Base-by-base conservation (phyloP, 2,113 vertebrate species). In the Meleagris gallopavo region DNA sequence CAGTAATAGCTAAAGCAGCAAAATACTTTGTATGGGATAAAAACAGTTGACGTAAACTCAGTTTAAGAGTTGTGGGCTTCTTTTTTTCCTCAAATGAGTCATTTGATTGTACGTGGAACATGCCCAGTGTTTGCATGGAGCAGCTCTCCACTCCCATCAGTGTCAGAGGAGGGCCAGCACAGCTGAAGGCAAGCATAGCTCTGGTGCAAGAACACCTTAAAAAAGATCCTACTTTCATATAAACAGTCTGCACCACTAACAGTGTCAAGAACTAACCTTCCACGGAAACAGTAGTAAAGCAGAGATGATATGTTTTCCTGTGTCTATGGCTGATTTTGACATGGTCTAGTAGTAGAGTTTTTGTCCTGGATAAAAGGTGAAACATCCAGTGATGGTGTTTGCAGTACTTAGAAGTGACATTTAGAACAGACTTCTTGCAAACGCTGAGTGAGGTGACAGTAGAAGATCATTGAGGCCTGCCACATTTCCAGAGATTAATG, bases 1-100 rank as follows among this genome's bases (percentile, higher is more conserved):
- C 41, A 75, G 73, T 25, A 64, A 29, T 15, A 77, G 67, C 48
- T 89, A 80, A 94, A 93, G 32, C 86, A 86, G 71, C n/a, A 95
- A 86, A 95, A 88, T 60, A 66, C 61, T 88, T 83, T 64, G 52
- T 86, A 64, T 30, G 43, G 41, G 25, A 79, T 66, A 64, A 92
- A 89, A 85, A 81, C 21, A 78, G 24, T 36, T 48, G 72, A 12
- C 1, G 1, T 78, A 50, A 78, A 86, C 55, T 64, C 57, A 61
- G 32, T 16, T 46, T 25, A 67, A 86, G 20, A n/a, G 21, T 60
- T 86, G 38, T 52, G 7, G 18, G 16, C 3, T 36, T 55, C 64
- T 54, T 88, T 67, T 54, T 88, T 65, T 22, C 10, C 12, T 29
- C 12, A 3, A 71, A 20, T 0, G 0, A 82, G 41, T 60, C 0